Base-by-base conservation (phyloP, 2,113 vertebrate genomes). In the Nothoprocta pentlandii region DNA sequence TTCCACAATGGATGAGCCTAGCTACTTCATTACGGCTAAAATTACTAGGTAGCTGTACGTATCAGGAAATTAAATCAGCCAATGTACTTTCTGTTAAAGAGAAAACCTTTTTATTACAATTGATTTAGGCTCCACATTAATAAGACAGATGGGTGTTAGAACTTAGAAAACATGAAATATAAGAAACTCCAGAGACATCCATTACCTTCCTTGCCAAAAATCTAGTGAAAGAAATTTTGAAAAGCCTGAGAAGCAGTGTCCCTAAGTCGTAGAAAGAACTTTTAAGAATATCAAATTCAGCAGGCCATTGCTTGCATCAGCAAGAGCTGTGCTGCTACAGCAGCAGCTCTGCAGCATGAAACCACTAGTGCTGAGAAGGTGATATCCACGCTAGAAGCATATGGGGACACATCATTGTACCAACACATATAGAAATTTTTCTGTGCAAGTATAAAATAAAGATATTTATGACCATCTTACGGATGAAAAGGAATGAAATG, bases 401-500 rank as follows among this genome's bases (percentile, higher is more conserved):
- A 10, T 58, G 28, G 54, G 30, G 54, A 32, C 23, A 62, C 7
- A 26, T 30, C 8, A 3, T 44, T 70, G 47, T 10, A 80, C 14
- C 1, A 6, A 46, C 16, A 41, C 26, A 11, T 1, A 22, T 0
- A 59, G 14, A 89, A 81, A 41, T 58, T 47, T 20, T 51, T 59
- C 20, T 30, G 12, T 6, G 3, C 6, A 2, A 58, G 30, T 51
- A 20, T 77, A 13, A 74, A 19, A 71, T 58, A 20, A 41, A 79
- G 4, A 20, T 9, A 83, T 64, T 6, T 22, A 8, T n/a, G 49
- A 63, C 4, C 42, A 2, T 79, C 99, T 97, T 98, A 99, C 99
- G 99, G 99, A 41, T 98, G 98, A 90, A 99, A 99, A 7, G 99
- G 99, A 94, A 99, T 99, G 97, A 99, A 99, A 95, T 98, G 98